Conservation (phyloP, 2,113 vertebrate species). For the Ovibos moschatus region DNA sequence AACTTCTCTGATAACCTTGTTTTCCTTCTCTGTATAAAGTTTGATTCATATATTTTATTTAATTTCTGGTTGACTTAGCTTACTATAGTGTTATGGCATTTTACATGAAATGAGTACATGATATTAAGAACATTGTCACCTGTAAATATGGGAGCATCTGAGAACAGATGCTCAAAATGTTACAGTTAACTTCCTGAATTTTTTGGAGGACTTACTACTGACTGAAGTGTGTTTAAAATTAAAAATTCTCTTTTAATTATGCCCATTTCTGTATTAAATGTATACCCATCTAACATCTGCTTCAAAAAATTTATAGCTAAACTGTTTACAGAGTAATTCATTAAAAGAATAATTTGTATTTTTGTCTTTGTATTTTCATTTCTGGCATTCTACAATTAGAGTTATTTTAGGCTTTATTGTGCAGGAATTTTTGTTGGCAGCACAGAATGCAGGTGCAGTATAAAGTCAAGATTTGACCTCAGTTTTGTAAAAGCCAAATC, state of each 20-base stretch:
- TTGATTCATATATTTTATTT: conserved; percentile 22
- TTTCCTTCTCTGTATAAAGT: conserved; percentile 41
- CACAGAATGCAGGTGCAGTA: not conserved
- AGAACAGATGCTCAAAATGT: not conserved
- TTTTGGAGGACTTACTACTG: not conserved
- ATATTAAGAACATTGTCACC: not conserved
- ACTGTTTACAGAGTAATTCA: not conserved
- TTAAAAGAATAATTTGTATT: not conserved
- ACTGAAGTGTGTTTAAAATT: not conserved
- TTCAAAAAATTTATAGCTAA: not conserved
- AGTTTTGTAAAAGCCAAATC: not conserved
- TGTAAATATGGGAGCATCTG: not conserved
- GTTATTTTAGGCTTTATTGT: not conserved
- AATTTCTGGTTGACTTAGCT: not conserved
- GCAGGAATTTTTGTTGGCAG: not conserved
- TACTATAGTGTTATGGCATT: not conserved
- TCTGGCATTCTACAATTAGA: not conserved
- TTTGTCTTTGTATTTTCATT: not conserved
- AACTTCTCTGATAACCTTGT: conserved; percentile 45
- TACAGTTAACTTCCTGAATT: not conserved
- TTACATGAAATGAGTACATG: not conserved
- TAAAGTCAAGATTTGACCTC: not conserved
- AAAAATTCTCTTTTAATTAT: not conserved
- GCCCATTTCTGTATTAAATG: not conserved
- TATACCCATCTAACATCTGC: not conserved